phyloP scores from a whole-genome alignment of 2,888 invertebrate species.

The Willowsia nigromaculata region DNA sequence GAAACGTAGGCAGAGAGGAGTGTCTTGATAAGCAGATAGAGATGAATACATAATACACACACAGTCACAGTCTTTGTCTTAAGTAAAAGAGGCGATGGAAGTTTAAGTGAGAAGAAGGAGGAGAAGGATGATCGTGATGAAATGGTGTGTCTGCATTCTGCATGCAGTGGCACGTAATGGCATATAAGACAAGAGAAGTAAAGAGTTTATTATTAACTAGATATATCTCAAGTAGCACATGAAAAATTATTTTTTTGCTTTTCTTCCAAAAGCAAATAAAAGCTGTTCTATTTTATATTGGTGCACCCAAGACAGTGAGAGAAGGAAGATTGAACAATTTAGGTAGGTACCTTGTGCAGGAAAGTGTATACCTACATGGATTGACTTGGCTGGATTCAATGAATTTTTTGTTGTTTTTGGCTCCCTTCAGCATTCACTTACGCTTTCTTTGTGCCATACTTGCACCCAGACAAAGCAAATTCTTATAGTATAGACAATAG shows the following conservation, averaged over 20 bases:
- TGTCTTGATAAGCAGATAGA: not conserved
- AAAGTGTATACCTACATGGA: not conserved
- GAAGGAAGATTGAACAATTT: not conserved
- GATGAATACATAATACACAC: not conserved
- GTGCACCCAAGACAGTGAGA: not conserved
- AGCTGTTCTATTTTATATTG: not conserved
- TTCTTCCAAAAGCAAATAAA: not conserved
- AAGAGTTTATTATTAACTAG: not conserved
- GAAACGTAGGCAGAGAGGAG: not conserved
- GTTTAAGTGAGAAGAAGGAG: not conserved
- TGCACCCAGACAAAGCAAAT: too few species aligned
- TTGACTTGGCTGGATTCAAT: constrained; percentile 14
- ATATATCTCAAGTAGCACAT: not conserved
- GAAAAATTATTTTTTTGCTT: not conserved
- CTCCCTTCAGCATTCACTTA: not conserved
- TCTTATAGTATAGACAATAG: too few species aligned
- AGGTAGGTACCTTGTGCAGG: not conserved
- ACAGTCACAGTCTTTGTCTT: not conserved
- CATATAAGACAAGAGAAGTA: not conserved
- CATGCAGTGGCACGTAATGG: not conserved
- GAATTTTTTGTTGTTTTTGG: constrained; percentile 26
- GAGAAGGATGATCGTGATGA: not conserved
- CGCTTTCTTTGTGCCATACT: not conserved
- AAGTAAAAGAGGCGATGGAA: not conserved
- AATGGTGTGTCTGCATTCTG: not conserved